A percentile compares a stretch with the other conserved stretches of the same genome.
Conservation (phyloP, 2,888 invertebrate species). For the Syrista parreyssii region DNA sequence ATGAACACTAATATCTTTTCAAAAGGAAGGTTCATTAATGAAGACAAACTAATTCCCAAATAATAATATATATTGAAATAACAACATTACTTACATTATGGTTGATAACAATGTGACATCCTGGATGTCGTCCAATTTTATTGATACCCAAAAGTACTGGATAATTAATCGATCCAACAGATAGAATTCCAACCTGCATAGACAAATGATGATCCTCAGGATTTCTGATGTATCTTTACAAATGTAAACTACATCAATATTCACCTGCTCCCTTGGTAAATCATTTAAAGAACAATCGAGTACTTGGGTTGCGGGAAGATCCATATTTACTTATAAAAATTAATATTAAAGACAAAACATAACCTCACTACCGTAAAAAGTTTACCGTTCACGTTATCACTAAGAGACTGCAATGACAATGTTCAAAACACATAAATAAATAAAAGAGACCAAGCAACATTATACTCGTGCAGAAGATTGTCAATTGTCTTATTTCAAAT, state of each 20-base stretch:
- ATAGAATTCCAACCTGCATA: constrained; percentile 34
- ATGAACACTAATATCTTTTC: neutral
- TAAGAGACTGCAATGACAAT: neutral
- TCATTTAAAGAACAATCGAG: neutral
- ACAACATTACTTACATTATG: constrained; percentile 34
- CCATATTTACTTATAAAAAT: neutral
- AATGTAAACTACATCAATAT: neutral
- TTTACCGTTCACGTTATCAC: neutral
- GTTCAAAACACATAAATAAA: neutral
- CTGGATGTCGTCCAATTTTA: constrained; percentile 37
- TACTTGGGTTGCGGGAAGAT: neutral
- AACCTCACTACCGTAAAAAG: neutral
- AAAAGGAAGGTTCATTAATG: neutral
- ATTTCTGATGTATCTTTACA: neutral
- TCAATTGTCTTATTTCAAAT: neutral
- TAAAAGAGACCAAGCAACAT: neutral
- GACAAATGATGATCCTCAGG: neutral
- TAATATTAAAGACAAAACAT: neutral
- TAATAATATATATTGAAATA: neutral
- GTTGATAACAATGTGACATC: constrained; percentile 27
- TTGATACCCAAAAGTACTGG: constrained; percentile 36
- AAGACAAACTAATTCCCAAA: neutral
- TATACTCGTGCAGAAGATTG: neutral
- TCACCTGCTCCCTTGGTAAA: neutral
- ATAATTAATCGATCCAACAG: constrained; percentile 23